Evolutionary conservation across 1,140 invertebrate genomes (phyloP), one percentile per base, ranked within the genome.

Genomic region (Drosophila kurseongensis): DNA sequence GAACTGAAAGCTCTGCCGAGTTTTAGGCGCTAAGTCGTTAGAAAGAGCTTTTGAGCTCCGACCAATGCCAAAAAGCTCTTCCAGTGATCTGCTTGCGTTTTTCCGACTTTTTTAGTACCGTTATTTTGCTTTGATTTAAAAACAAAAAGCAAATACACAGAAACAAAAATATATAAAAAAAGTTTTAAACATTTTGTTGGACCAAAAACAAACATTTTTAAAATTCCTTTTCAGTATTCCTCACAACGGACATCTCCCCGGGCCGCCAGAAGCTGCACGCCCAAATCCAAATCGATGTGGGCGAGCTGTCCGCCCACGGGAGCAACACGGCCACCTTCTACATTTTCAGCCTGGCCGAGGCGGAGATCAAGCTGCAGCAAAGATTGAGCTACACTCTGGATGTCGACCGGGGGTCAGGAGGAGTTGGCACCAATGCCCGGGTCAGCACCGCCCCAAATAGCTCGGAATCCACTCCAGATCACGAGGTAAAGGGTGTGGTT

Each of bases 251-350:
- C 42, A 56, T 92, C 14, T 84, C 86, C 0, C 9, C 73, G 7
- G 73, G 67, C 9, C 78, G 88, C 2, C 91, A 92, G 52, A 92
- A 92, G 60, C 48, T 92, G 5, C 90, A 91, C 18, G 58, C 88
- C 9, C 78, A 82, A 23, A 91, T 92, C 47, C 81, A 92, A 65
- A 90, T 92, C 32, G 90, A 91, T 57, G 82, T 91, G 47, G 92
- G 92, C 2, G 91, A 92, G 40, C 42, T 92, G 7, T 76, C 91
- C 0, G 81, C 69, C 6, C 86, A 92, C 14, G 74, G 89, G 44
- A 82, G 74, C 54, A 85, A 79, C 45, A 82, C 81, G 16, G 86
- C 83, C n/a, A 75, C 79, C 16, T 92, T 75, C 23, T 92, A 91
- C 45, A 80, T 92, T 6, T 90, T 91, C 36, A 92, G 92, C 44